Base-by-base conservation (phyloP, 2,888 invertebrate species). In the Alentia gelatinosa region DNA sequence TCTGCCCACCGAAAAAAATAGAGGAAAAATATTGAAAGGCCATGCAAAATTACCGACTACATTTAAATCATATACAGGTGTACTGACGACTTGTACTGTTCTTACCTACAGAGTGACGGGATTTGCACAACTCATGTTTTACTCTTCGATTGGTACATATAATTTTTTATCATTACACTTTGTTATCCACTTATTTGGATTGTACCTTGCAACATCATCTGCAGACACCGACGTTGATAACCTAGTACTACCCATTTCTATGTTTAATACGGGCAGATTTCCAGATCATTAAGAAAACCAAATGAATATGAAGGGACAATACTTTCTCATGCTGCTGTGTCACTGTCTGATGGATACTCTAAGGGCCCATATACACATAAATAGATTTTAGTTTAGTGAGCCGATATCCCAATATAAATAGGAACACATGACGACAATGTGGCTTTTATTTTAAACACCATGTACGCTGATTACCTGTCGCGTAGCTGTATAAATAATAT, bases 41-140 rank as follows among this genome's bases (percentile, higher is more conserved):
- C 79, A 79, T 79, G 79, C 79, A 79, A 79, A 79, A 68, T 35
- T 39, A 79, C 79, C 23, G 37, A 79, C 79, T 79, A 79, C 79
- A 79, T 79, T 35, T 35, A 79, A 79, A 79, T 79, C 39, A 79
- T 35, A 79, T 3, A 79, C 79, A 79, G 19, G 12, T 37, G 79
- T 79, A 79, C 79, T 39, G 39, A 79, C 79, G n/a, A 79, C 39
- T 23, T 3, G 79, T 79, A 79, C 37, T 9, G n/a, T 15, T 3
- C 33, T 37, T n/a, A n/a, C n/a, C n/a, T 79, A 79, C 79, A 79
- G 37, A 15, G 23, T 79, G 68, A 68, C 68, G 12, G 68, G 68
- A 35, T 26, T 33, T 74, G 35, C 79, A 79, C 79, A 79, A 79
- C 4, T 79, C 23, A 5, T 35, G 79, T 5, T 35, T 79, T 79